These are phyloP conservation scores for Dipodomys spectabilis DNA, from an alignment of 2,113 vertebrate genomes.

Conservation along the genomic window DNA sequence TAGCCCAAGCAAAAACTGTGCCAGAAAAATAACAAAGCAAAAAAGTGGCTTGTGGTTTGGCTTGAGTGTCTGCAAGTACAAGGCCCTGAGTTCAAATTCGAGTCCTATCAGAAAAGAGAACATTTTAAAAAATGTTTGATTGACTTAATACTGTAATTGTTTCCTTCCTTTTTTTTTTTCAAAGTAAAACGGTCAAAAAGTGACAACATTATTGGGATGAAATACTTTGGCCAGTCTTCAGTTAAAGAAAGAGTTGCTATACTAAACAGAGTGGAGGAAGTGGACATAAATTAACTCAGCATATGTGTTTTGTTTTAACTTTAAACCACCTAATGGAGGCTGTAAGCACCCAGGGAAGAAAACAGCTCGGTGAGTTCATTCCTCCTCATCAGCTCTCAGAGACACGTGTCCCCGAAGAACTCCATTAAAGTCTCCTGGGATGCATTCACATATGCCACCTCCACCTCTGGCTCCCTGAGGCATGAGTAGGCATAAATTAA, in stretches of 20 bases:
- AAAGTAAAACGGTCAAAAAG: constrained; percentile 76
- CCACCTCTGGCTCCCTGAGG: background rate
- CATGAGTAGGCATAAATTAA: constrained; percentile 75
- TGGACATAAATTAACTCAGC: constrained; percentile 83
- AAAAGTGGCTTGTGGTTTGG: too few relatives aligned
- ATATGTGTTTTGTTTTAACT: constrained; percentile 83
- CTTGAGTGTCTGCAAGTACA: too few relatives aligned
- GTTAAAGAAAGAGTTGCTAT: constrained; percentile 73
- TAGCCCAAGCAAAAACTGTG: too few relatives aligned
- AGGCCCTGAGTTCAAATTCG: too few relatives aligned
- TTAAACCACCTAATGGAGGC: constrained; percentile 70
- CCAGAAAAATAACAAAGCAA: too few relatives aligned
- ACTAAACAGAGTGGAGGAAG: constrained; percentile 77
- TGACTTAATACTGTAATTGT: constrained; percentile 46
- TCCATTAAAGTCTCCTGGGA: constrained; percentile 62
- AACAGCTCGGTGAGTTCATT: constrained; percentile 41
- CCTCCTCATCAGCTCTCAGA: constrained; percentile 53
- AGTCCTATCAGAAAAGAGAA: too few relatives aligned
- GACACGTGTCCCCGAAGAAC: background rate
- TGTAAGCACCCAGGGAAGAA: constrained; percentile 68
- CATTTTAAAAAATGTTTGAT: constrained; percentile 3
- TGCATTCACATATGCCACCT: constrained; percentile 50
- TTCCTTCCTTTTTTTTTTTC: constrained; percentile 8
- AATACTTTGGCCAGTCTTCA: constrained; percentile 75
- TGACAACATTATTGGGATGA: constrained; percentile 50